Percentiles rank a stretch among this genome's conserved stretches.
phyloP scores from a whole-genome alignment of 2,888 invertebrate species.

The Catocala sponsa region DNA sequence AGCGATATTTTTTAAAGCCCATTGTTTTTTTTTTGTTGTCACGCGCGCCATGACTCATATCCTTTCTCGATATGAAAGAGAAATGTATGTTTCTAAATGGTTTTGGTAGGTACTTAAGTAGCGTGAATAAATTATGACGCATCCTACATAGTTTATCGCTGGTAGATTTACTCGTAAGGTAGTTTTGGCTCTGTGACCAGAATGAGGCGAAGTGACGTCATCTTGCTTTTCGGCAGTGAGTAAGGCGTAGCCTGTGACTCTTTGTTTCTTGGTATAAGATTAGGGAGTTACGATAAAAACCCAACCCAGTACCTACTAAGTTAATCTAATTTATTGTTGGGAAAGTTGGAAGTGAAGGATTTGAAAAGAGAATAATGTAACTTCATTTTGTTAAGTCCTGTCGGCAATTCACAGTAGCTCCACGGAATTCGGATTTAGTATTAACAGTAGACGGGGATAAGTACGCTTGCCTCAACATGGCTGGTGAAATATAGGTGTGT shows the following conservation, averaged over 20 bases:
- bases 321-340: background rate
- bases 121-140: slow-evolving; percentile 51
- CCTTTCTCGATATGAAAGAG: slow-evolving; percentile 46
- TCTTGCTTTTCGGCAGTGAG: slow-evolving; percentile 31
- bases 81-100: slow-evolving; percentile 43
- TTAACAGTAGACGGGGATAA: too few species aligned
- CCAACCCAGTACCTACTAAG: background rate
- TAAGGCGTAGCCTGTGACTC: slow-evolving; percentile 11
- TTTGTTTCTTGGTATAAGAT: background rate
- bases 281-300: background rate
- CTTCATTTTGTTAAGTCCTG: too few species aligned
- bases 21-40: slow-evolving; percentile 38
- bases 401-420: too few species aligned
- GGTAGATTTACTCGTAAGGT: slow-evolving; percentile 4
- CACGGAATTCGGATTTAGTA: too few species aligned
- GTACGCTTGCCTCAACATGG: too few species aligned
- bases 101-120: slow-evolving; percentile 27
- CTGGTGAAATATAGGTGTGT: too few species aligned
- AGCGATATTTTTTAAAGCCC: slow-evolving; percentile 32
- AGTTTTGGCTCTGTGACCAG: slow-evolving; percentile 26
- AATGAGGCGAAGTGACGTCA: slow-evolving; percentile 31
- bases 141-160: slow-evolving; percentile 7
- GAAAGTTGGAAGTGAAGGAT: too few species aligned
- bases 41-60: slow-evolving; percentile 44
- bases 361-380: too few species aligned